Base-by-base conservation (phyloP, 2,888 invertebrate genomes). In the Micoletzkya japonica region DNA sequence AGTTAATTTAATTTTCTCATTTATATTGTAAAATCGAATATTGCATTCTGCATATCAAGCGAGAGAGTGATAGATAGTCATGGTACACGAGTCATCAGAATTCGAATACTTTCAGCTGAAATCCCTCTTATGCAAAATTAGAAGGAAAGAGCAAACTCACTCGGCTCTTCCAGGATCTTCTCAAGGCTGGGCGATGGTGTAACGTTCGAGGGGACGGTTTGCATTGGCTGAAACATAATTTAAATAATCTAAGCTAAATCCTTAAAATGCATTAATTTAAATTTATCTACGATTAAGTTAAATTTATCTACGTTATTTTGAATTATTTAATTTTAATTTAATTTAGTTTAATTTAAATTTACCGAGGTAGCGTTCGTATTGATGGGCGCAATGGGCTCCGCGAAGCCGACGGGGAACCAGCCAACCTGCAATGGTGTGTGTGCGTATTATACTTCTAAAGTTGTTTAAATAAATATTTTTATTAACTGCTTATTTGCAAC, bases 341-440 rank as follows among this genome's bases (percentile, higher is more conserved):
- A 44, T 14, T 14, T 44, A 44, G 44, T 14, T 20, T 44, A 10
- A 39, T 6, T 26, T 6, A 6, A 26, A 69, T 60, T 37, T 28
- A 72, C 72, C 72, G 70, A 57, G 3, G 54, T 26, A 10, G 61
- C 58, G 57, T 61, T 68, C 39, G 70, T 61, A 28, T 75, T 73
- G 17, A 79, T 74, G 0, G 74, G 70, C 4, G 75, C 81, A 24
- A 85, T 75, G 7, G 81, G 75, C 66, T 88, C 87, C 1, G 87
- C 87, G 82, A 86, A 88, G 1, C 86, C 81, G 56, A 85, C 77
- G 6, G 88, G 88, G 80, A 88, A 87, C 76, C 87, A 86, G 14
- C 87, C 86, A 20, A 73, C 74, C 77, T 59, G 37, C 24, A 50
- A 64, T 26, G n/a, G n/a, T n/a, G n/a, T n/a, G n/a, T n/a, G n/a